phyloP scores from a whole-genome alignment of 64 coral and sea anemone genomes.

The Platygyra sinensis region DNA sequence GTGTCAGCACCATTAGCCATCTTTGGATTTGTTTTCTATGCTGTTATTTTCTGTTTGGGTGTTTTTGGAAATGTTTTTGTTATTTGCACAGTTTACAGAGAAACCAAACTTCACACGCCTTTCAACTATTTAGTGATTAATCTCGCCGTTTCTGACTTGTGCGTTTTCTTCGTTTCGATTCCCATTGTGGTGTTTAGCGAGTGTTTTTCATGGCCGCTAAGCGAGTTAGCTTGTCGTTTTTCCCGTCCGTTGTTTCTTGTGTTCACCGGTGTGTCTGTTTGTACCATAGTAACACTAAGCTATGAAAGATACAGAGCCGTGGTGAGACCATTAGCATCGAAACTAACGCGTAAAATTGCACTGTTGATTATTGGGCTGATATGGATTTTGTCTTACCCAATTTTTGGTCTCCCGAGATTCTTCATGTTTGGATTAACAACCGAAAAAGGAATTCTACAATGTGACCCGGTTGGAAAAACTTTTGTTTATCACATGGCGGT shows the following conservation, averaged over 20 bases:
- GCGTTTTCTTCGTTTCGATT: background rate
- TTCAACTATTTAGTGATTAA: slow-evolving; percentile 15
- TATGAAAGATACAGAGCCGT: slow-evolving; percentile 2
- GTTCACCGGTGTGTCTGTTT: slow-evolving; percentile 16
- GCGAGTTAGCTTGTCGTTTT: background rate
- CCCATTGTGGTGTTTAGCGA: slow-evolving; percentile 1
- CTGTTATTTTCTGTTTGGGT: slow-evolving; percentile 5
- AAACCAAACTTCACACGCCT: slow-evolving; percentile 1
- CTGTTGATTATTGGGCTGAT: background rate
- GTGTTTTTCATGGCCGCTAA: slow-evolving; percentile 2
- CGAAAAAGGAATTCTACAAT: slow-evolving; percentile 2
- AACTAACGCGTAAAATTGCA: background rate
- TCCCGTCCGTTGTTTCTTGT: background rate
- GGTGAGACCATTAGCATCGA: background rate
- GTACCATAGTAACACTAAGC: background rate
- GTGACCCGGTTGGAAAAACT: background rate
- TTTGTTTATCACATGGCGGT: too few species aligned
- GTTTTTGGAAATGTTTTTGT: background rate
- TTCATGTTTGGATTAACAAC: slow-evolving; percentile 16
- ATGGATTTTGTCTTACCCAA: background rate
- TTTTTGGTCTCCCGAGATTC: slow-evolving; percentile 4
- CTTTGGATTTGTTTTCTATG: slow-evolving; percentile 1
- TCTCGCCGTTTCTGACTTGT: background rate
- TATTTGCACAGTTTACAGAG: background rate
- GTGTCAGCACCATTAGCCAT: background rate